phyloP scores from a whole-genome alignment of 2,113 vertebrate species.

The Podarcis cretensis region DNA sequence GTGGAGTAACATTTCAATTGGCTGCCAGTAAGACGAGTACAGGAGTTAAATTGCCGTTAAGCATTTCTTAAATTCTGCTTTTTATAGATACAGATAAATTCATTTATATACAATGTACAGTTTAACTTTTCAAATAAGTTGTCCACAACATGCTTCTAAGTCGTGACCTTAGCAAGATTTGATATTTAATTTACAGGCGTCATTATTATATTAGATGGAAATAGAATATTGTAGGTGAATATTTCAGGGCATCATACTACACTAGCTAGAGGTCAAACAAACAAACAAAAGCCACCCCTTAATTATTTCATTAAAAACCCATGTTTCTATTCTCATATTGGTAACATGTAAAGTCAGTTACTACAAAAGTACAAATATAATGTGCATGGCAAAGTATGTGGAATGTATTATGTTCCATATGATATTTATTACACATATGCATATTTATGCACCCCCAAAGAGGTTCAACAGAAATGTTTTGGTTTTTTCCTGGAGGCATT shows the following conservation, averaged over 20 bases:
- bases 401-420: neutral
- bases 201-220: neutral
- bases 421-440: neutral
- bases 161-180: neutral
- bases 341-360: accelerated
- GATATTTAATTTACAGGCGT: neutral
- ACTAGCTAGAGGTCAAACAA: too few relatives aligned
- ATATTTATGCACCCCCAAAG: neutral
- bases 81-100: neutral
- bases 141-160: neutral
- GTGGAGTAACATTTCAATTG: neutral
- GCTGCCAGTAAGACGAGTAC: neutral
- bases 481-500: neutral
- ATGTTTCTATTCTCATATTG: neutral
- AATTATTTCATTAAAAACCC: too few relatives aligned
- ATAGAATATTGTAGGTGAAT: neutral
- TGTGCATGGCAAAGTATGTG: neutral
- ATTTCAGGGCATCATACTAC: neutral
- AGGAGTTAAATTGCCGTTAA: neutral
- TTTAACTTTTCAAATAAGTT: neutral
- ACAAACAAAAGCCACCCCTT: too few relatives aligned
- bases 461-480: accelerated
- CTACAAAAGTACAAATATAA: neutral
- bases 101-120: neutral
- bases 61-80: neutral